These are phyloP conservation scores for Leptarthrus brevirostris DNA, from an alignment of 2,888 invertebrate genomes.

Conservation along the genomic window DNA sequence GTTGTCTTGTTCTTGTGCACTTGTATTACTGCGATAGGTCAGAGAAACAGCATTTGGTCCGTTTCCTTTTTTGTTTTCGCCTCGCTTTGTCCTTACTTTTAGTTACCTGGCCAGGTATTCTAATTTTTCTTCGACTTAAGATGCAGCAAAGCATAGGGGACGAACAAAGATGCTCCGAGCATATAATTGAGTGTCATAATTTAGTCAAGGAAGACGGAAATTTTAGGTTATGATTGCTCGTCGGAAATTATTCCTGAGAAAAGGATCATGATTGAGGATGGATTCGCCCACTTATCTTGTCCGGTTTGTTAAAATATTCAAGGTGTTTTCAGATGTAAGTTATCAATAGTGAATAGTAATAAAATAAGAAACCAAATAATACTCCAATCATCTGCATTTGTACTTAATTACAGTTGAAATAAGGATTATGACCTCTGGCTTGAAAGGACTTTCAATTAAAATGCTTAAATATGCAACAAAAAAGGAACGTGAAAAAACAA, in stretches of 20 bases:
- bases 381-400: too few species aligned
- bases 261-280: conserved; percentile 27
- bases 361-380: too few species aligned
- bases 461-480: too few species aligned
- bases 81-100: background rate
- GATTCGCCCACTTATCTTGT: conserved; percentile 27
- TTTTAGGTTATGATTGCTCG: conserved; percentile 35
- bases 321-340: too few species aligned
- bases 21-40: conserved; percentile 28
- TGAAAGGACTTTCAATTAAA: too few species aligned
- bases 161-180: conserved; percentile 18
- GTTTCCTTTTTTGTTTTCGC: conserved; percentile 13
- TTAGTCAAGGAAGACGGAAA: conserved; percentile 44
- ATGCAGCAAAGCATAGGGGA: background rate
- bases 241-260: conserved; percentile 41
- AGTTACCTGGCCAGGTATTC: conserved; percentile 29
- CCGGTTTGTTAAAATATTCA: conserved; percentile 30
- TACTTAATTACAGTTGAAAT: too few species aligned
- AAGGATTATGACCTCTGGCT: too few species aligned
- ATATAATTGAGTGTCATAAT: conserved; percentile 49
- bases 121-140: conserved; percentile 2
- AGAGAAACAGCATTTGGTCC: conserved; percentile 25
- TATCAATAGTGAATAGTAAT: too few species aligned
- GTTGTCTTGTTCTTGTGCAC: background rate
- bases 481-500: too few species aligned